Base-by-base conservation (phyloP, 2,888 invertebrate genomes). In the Petrolisthes cinctipes region DNA sequence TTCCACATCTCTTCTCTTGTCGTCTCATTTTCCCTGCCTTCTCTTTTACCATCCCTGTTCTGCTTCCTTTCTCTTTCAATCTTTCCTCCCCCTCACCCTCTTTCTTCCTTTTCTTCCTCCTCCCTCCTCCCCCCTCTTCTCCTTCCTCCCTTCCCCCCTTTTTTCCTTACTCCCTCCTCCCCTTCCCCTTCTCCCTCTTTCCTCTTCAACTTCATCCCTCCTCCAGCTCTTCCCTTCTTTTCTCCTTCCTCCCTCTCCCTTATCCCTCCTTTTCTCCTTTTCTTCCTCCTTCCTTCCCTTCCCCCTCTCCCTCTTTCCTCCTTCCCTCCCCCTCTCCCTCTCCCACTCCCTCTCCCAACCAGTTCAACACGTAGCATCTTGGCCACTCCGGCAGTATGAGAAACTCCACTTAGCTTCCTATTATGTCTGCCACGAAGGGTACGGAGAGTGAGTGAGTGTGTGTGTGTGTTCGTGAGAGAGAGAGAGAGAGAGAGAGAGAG, bases 371-470 rank as follows among this genome's bases (percentile, higher is more conserved):
- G n/a, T n/a, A n/a, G n/a, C n/a, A 83, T 56, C 82, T 20, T 23
- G 23, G 23, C 82, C 82, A 83, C 73, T 37, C 37, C 71, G 71
- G 56, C 73, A 71, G 54, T 83, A 83, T 73, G 73, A 83, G 82
- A 23, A 73, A 73, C 82, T 83, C 82, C 82, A 71, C 82, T 83
- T 83, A 83, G 82, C 7, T 20, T 6, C n/a, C 61, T 56, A 83
- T 83, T 83, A 66, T 83, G 73, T 71, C 56, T 56, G 6, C 73
- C 23, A 56, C 82, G 61, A 75, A 37, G 2, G 75, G 75, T 20
- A 37, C n/a, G 75, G 37, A 14, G 61, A 9, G 61, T 17, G n/a
- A 6, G 23, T 61, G 61, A 9, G 61, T 61, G 61, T 61, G 61
- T 61, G 61, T 61, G 61, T 61, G 23, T 61, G 73, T 20, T 7